These are phyloP conservation scores for Dermochelys coriacea DNA, from an alignment of 2,797 vertebrate genomes.

Conservation along the genomic window DNA sequence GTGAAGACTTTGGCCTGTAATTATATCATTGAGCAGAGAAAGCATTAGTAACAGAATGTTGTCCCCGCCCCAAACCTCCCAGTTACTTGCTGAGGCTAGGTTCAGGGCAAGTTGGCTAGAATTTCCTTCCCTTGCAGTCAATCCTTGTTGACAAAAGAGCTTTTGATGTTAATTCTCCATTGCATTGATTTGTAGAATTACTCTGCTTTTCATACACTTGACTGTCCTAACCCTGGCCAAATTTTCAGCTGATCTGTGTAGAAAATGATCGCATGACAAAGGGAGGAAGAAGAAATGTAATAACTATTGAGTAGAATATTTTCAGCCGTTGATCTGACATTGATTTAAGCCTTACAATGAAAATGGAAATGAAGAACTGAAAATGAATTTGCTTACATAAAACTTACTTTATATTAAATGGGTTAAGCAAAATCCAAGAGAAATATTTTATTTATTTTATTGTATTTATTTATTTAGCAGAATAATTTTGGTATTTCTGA, in stretches of 20 bases:
- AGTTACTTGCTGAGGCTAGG: background rate
- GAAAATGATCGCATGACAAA: background rate
- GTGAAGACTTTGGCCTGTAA: background rate
- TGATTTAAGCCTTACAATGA: conserved; percentile 64
- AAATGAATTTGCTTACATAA: conserved; percentile 58
- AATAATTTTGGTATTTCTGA: background rate
- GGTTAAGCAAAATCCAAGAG: background rate
- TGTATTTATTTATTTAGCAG: background rate
- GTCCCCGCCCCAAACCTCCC: background rate
- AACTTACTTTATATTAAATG: conserved; percentile 34
- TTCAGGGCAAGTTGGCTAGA: background rate
- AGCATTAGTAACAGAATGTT: background rate
- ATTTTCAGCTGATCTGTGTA: background rate
- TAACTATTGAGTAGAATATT: conserved; percentile 54
- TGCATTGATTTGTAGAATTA: conserved; percentile 14
- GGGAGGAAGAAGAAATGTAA: conserved; percentile 31
- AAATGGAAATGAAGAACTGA: conserved; percentile 39
- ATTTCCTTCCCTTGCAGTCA: background rate
- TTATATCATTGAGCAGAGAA: background rate
- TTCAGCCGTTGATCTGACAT: conserved; percentile 51
- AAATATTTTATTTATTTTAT: conserved; percentile 16
- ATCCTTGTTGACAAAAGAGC: background rate
- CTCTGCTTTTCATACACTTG: background rate
- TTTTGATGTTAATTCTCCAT: conserved; percentile 2
- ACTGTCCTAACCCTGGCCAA: background rate